These are phyloP conservation scores for Bufo bufo DNA, from an alignment of 2,113 vertebrate genomes.

Conservation along the genomic window DNA sequence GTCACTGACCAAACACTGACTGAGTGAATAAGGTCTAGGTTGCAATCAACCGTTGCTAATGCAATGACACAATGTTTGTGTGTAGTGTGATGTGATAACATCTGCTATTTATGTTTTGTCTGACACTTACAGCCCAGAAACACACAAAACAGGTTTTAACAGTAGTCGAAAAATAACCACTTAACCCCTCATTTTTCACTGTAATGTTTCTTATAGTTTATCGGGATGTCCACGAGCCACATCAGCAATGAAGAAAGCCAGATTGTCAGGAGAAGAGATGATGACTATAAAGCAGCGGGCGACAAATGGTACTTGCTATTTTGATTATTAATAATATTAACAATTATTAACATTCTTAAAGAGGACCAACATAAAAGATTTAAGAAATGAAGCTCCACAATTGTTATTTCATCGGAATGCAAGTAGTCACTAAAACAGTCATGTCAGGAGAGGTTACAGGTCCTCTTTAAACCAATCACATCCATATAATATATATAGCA, in stretches of 20 bases:
- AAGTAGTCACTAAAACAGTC: too few species aligned
- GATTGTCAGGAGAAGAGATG: conserved; percentile 97
- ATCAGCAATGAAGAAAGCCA: conserved; percentile 98
- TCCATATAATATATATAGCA: too few species aligned
- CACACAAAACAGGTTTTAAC: neutral
- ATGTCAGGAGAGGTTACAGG: too few species aligned
- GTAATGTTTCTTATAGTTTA: conserved; percentile 77
- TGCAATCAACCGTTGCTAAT: too few species aligned
- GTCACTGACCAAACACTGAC: too few species aligned
- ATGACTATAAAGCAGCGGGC: conserved; percentile 93
- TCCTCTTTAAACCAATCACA: too few species aligned
- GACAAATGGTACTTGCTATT: conserved; percentile 85
- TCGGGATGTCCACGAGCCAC: conserved; percentile 97
- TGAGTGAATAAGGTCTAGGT: too few species aligned
- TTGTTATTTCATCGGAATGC: too few species aligned
- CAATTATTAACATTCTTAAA: too few species aligned
- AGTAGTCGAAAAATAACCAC: neutral
- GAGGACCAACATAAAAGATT: too few species aligned
- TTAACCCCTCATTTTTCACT: neutral
- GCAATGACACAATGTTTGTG: neutral
- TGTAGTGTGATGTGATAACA: neutral
- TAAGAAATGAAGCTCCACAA: too few species aligned
- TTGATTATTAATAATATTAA: neutral
- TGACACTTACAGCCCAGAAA: neutral
- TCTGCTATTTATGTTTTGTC: neutral